Conservation (phyloP, 2,797 vertebrate genomes). For the Gephyroberyx darwinii region DNA sequence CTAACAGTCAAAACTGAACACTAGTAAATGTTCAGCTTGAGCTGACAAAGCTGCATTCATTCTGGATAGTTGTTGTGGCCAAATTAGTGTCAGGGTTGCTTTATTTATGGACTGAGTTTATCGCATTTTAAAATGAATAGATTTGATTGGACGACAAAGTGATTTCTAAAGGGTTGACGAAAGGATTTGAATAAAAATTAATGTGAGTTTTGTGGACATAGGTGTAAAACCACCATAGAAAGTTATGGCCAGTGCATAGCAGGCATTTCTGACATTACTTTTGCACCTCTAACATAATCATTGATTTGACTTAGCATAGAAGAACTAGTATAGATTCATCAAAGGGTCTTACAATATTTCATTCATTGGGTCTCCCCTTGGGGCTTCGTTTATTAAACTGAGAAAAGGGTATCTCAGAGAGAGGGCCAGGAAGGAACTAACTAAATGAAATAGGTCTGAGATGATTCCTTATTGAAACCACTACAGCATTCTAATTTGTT, state of each 20-base stretch:
- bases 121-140: conserved; percentile 4
- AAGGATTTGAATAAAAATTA: background rate
- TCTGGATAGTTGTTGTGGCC: conserved; percentile 41
- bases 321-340: background rate
- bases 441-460: conserved; percentile 44
- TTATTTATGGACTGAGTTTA: conserved; percentile 27
- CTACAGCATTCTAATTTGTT: conserved; percentile 36
- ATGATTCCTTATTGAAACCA: conserved; percentile 39
- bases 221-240: background rate
- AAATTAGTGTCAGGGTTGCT: conserved; percentile 47
- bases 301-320: conserved; percentile 2
- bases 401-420: conserved; percentile 33
- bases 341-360: background rate
- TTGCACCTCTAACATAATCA: background rate
- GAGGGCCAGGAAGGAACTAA: conserved; percentile 39
- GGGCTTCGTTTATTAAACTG: conserved; percentile 27
- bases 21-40: conserved; percentile 59
- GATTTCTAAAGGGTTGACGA: background rate
- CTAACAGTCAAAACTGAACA: conserved; percentile 45
- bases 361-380: conserved; percentile 19
- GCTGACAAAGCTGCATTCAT: conserved; percentile 56
- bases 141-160: conserved; percentile 15
- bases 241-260: background rate
- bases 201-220: background rate
- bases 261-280: background rate